A percentile compares a stretch with the other conserved stretches of the same genome.
These are phyloP conservation scores for Enteromius argenteus DNA, from an alignment of 2,797 vertebrate species.

Conservation along the genomic window DNA sequence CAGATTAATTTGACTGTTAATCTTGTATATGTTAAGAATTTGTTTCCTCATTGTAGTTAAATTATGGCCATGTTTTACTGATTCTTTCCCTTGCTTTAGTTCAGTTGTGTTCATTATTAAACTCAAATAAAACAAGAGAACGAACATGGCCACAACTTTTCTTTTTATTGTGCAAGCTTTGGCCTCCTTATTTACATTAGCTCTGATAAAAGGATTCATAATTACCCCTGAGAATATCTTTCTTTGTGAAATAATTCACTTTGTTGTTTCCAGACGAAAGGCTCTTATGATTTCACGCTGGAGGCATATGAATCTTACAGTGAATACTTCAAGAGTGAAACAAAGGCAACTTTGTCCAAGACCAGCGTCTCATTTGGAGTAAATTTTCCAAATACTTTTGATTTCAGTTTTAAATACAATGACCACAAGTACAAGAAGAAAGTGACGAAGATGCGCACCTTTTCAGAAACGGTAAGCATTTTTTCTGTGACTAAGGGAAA, in stretches of 20 bases:
- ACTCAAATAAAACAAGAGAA: not conserved
- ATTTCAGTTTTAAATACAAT: conserved; percentile 75
- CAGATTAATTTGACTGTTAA: not conserved
- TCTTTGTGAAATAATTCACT: not conserved
- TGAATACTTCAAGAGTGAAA: conserved; percentile 75
- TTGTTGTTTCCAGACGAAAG: conserved; percentile 83
- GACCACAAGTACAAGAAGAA: conserved; percentile 76
- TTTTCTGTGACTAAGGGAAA: not conserved
- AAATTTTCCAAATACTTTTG: conserved; percentile 61
- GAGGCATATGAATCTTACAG: conserved; percentile 82
- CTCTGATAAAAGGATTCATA: not conserved
- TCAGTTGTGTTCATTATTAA: not conserved
- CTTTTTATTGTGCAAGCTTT: not conserved
- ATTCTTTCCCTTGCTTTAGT: not conserved
- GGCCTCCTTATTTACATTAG: not conserved
- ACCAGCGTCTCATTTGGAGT: conserved; percentile 75
- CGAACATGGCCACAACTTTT: not conserved
- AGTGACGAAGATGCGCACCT: conserved; percentile 77
- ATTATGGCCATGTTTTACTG: not conserved
- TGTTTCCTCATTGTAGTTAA: not conserved
- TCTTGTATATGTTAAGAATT: not conserved
- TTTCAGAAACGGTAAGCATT: conserved; percentile 79
- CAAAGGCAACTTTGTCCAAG: conserved; percentile 50
- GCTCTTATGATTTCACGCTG: conserved; percentile 84
- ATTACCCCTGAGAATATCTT: not conserved